Percentiles rank a stretch among this genome's conserved stretches.
phyloP scores from a whole-genome alignment of 2,797 vertebrate genomes.

The Phalloptychus januarius region DNA sequence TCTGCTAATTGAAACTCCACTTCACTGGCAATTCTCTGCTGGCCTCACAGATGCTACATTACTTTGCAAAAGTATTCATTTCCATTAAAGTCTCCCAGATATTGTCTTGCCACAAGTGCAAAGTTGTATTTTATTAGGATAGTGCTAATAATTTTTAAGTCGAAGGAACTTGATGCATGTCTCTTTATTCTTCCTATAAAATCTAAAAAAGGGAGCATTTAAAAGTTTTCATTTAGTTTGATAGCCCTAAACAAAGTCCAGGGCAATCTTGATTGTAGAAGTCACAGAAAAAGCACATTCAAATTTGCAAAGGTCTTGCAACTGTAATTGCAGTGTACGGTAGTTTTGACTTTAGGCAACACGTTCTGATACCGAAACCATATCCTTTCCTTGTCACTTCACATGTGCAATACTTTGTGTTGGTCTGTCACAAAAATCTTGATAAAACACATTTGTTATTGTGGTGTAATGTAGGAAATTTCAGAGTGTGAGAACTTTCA shows the following conservation, averaged over 20 bases:
- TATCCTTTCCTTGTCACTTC: background rate
- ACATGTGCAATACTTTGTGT: background rate
- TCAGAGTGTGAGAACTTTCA: background rate
- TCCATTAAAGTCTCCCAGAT: background rate
- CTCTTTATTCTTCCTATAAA: background rate
- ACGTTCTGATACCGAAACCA: background rate
- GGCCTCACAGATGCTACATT: slow-evolving; percentile 15
- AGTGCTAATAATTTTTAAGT: background rate
- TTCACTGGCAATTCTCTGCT: slow-evolving; percentile 29
- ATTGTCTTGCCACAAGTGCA: background rate
- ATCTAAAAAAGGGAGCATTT: background rate
- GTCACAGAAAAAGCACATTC: background rate
- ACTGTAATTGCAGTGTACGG: background rate
- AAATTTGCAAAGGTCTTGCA: background rate
- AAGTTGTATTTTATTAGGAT: background rate
- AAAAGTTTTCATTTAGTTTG: background rate
- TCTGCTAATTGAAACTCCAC: slow-evolving; percentile 29
- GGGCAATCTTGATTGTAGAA: background rate
- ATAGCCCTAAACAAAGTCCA: background rate
- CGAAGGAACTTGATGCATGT: background rate
- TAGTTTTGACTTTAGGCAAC: background rate
- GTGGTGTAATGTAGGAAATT: background rate
- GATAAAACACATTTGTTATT: background rate
- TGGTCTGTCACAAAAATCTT: background rate
- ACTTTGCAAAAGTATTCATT: background rate